Evolutionary conservation across 1,140 invertebrate genomes (phyloP), one percentile per base, ranked within the genome.

Genomic region (Globodera rostochiensis): DNA sequence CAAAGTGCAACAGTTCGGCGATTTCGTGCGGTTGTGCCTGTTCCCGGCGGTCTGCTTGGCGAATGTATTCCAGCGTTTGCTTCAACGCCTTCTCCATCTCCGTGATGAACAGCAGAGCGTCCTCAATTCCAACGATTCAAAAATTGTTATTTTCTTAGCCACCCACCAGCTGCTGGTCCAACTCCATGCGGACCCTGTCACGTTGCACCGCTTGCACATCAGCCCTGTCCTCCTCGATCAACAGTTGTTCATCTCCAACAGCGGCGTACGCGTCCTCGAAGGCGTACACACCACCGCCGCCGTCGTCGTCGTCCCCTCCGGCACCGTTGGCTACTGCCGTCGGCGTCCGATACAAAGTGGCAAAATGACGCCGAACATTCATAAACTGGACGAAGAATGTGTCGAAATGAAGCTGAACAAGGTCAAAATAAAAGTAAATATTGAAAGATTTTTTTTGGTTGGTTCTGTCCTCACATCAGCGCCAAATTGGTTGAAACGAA

Each of bases 1-100:
- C 73, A 13, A 83, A 83, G n/a, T 77, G 82, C 57, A 82, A 64
- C 80, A 82, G 82, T 50, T 82, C 80, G 50, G 36, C 36, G n/a
- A 82, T 71, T 57, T 82, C 80, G 50, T 46, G 64, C 45, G 74
- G 46, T 15, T 64, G 36, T 64, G 53, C 36, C 25, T 36, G 36
- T 36, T 36, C 36, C 60, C 13, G 60, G 60, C 13, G 21, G 21
- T 21, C 60, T 13, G 13, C 60, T 3, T 49, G 47, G 25, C 69
- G 67, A 6, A 83, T 50, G 83, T 66, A 36, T n/a, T 50, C 47
- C 19, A 83, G 13, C n/a, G 69, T 83, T 15, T 83, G 60, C 21
- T 66, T 57, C 57, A 82, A 21, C 49, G 53, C 25, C 13, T 49
- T 45, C 53, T 82, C 80, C 11, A 83, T 83, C 53, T 82, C 83